Percentiles rank a stretch among this genome's conserved stretches.
phyloP scores from a whole-genome alignment of 2,888 invertebrate species.

The Ischnura elegans region DNA sequence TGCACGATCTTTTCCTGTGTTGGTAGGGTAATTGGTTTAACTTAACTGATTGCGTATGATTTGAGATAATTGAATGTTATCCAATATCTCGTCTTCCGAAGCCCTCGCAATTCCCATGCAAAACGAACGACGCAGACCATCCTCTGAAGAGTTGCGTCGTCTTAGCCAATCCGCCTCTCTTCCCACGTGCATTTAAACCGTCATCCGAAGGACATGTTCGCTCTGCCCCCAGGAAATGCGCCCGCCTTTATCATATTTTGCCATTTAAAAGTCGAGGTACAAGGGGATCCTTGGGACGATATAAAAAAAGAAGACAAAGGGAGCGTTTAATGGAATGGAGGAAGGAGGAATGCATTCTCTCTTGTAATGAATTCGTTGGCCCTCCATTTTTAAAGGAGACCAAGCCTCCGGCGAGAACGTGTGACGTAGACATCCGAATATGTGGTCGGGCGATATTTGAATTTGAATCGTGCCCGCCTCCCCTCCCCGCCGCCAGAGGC shows the following conservation, averaged over 20 bases:
- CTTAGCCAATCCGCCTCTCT: neutral
- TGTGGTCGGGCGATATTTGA: constrained; percentile 42
- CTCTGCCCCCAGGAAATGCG: neutral
- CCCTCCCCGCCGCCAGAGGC: neutral
- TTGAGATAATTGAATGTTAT: neutral
- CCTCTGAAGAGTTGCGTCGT: neutral
- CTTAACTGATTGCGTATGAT: no score
- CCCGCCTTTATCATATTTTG: neutral
- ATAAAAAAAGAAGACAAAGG: neutral
- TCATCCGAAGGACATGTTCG: neutral
- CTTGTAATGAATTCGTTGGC: constrained; percentile 25
- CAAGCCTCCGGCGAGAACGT: neutral
- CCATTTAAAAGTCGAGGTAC: neutral
- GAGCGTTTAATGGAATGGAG: neutral
- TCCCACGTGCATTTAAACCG: neutral
- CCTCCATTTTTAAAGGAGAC: constrained; percentile 51
- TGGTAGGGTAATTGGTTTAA: no score
- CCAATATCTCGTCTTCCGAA: neutral
- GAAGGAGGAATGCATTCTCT: neutral
- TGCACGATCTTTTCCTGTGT: no score
- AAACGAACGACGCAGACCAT: neutral
- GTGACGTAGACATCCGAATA: constrained; percentile 48
- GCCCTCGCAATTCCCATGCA: neutral
- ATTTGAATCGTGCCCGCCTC: constrained; percentile 28
- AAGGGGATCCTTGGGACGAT: neutral